Conservation (phyloP, 1,140 invertebrate genomes). For the Sitobion miscanthi region DNA sequence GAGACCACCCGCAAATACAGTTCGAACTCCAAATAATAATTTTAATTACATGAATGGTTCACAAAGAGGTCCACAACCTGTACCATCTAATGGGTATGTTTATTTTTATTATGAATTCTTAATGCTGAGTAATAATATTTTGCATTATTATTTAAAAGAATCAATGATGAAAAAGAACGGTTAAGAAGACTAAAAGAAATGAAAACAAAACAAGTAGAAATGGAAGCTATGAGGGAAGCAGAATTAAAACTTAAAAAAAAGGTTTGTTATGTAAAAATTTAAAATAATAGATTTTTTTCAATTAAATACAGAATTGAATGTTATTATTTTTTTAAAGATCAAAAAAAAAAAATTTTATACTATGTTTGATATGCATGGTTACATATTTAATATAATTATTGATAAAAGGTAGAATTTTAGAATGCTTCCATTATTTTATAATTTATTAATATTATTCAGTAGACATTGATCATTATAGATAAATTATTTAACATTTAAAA, state of each 20-base stretch:
- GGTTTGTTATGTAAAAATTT: constrained; percentile 20
- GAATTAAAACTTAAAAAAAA: constrained; percentile 62
- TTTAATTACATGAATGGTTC: constrained; percentile 57
- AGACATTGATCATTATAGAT: too few relatives aligned
- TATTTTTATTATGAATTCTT: neutral
- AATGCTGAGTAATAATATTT: neutral
- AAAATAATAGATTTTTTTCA: neutral
- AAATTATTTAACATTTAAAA: too few relatives aligned
- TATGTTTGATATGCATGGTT: too few relatives aligned
- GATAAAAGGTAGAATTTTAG: too few relatives aligned
- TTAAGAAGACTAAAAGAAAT: constrained; percentile 67
- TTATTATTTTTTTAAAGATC: too few relatives aligned
- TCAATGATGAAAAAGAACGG: constrained; percentile 65
- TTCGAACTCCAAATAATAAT: constrained; percentile 40
- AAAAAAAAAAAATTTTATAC: too few relatives aligned
- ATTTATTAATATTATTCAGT: too few relatives aligned
- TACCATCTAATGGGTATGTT: constrained; percentile 41
- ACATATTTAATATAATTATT: too few relatives aligned
- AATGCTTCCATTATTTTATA: too few relatives aligned
- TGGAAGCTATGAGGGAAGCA: constrained; percentile 62
- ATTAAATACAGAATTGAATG: too few relatives aligned
- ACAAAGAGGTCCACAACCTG: constrained; percentile 41
- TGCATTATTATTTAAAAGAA: constrained; percentile 54
- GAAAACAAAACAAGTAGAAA: constrained; percentile 65
- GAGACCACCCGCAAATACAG: constrained; percentile 57